Percentiles rank a stretch among this genome's conserved stretches.
These are phyloP conservation scores for Sciurus vulgaris DNA, from an alignment of 2,797 vertebrate genomes.

Conservation along the genomic window DNA sequence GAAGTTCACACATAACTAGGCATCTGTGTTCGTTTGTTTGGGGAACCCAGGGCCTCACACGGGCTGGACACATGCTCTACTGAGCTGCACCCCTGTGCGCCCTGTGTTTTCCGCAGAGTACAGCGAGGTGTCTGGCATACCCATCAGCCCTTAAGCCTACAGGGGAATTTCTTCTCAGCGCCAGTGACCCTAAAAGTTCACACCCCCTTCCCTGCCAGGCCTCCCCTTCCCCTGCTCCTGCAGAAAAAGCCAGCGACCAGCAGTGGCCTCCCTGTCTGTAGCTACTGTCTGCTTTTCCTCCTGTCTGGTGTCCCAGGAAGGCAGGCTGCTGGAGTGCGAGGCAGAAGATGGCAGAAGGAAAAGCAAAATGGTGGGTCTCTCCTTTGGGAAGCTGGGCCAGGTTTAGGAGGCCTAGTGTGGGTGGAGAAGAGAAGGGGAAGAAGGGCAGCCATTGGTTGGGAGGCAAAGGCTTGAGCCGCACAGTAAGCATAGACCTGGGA, in stretches of 20 bases:
- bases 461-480: neutral
- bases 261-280: neutral
- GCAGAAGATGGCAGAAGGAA: conserved; percentile 23
- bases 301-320: neutral
- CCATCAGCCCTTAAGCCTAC: neutral
- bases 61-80: neutral
- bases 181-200: neutral
- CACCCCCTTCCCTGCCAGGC: neutral
- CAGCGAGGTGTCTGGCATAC: neutral
- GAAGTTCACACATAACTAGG: neutral
- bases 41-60: neutral
- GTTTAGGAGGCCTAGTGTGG: neutral
- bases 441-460: neutral
- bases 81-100: neutral
- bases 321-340: neutral
- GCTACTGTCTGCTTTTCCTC: accelerated
- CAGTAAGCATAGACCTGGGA: neutral
- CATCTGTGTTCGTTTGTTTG: neutral
- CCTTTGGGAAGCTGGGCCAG: neutral
- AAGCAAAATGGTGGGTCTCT: conserved; percentile 51
- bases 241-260: neutral
- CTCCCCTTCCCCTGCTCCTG: neutral
- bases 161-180: neutral
- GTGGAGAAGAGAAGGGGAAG: neutral
- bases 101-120: neutral